phyloP scores from a whole-genome alignment of 2,797 vertebrate genomes.

The Dromococcyx pavoninus region DNA sequence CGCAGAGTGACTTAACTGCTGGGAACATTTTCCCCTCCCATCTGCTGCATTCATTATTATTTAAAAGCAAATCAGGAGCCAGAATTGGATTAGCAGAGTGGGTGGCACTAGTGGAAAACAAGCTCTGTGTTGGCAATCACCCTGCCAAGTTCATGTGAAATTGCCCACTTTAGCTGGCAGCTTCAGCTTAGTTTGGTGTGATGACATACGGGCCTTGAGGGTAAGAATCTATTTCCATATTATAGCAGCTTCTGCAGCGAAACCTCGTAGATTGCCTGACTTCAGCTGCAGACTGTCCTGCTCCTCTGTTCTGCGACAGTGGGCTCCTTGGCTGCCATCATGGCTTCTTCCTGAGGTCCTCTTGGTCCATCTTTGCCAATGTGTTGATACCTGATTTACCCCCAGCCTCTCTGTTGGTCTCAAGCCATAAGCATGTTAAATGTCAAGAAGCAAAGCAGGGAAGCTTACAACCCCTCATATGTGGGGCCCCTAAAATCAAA shows the following conservation, averaged over 20 bases:
- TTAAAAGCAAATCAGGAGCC: conserved; percentile 52
- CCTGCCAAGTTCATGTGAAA: conserved; percentile 33
- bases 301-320: neutral
- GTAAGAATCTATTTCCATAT: conserved; percentile 55
- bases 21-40: conserved; percentile 31
- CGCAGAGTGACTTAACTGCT: neutral
- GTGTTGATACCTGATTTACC: fast-evolving
- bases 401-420: neutral
- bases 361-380: neutral
- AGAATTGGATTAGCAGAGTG: conserved; percentile 55
- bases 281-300: neutral
- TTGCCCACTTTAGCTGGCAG: conserved; percentile 42
- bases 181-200: conserved; percentile 19
- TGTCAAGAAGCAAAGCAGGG: neutral
- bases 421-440: neutral
- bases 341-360: neutral
- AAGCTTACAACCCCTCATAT: neutral
- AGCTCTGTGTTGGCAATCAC: conserved; percentile 19
- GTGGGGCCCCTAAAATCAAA: neutral
- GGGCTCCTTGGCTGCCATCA: neutral
- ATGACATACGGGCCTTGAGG: conserved; percentile 54
- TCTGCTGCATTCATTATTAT: conserved; percentile 46
- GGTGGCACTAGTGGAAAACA: conserved; percentile 55
- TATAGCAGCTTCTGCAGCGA: conserved; percentile 31
- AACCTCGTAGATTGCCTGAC: neutral